Evolutionary conservation across 92 coral and sea anemone genomes (phyloP), one percentile per base, ranked within the genome.

Genomic region (Blastomussa wellsi): DNA sequence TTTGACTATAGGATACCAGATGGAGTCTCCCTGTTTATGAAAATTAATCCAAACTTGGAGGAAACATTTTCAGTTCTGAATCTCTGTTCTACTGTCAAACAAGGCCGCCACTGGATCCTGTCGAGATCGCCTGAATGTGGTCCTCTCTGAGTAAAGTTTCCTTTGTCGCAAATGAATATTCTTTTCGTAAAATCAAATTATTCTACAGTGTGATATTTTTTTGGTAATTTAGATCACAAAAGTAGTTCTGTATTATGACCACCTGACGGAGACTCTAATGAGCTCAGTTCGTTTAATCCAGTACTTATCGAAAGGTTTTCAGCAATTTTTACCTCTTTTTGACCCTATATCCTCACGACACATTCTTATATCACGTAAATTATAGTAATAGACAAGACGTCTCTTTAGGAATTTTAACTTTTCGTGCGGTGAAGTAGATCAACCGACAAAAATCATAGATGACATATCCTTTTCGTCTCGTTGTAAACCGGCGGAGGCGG

Each of bases 391-490:
- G 49, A 3, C 69, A 51, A 24, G 38, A 36, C 31, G 38, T 48
- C 41, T 52, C 47, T 72, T 82, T n/a, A 57, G 59, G 24, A 82
- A 82, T 29, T 52, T 53, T 14, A 14, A 33, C 60, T 48, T 51
- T 82, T 82, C 86, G 86, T 82, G n/a, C n/a, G n/a, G n/a, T n/a
- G 86, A 71, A 78, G 49, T 44, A 22, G 62, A 31, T 60, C 16
- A 44, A 49, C 76, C 84, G 76, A 67, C 44, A 67, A 8, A 57
- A 33, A 67, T 82, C 55, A 36, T 7, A 71, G 78, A 15, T 82
- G 85, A 82, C 69, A 70, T 70, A 37, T 82, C 78, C 70, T 82
- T 71, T 36, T 71, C 78, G 78, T 16, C 64, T 7, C 69, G 35
- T 52, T 82, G 78, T 36, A 48, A 41, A 71, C 77, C 70, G 78